Base-by-base conservation (phyloP, 2,888 invertebrate genomes). In the Apotomis betuletana region DNA sequence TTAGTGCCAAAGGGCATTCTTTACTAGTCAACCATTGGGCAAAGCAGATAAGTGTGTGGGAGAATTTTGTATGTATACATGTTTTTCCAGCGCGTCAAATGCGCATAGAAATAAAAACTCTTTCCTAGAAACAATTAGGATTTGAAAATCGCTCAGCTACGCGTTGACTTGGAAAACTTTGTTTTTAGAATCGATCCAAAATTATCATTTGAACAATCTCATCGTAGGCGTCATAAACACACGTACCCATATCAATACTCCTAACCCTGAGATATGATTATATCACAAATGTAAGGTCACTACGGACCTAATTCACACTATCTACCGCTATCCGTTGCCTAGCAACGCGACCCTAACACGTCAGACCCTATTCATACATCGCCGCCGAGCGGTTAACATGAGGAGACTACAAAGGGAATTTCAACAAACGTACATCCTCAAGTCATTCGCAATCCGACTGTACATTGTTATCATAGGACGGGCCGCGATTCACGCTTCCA, bases 341-440 rank as follows among this genome's bases (percentile, higher is more conserved):
- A 62, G 61, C 69, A 71, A 71, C 61, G 27, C 27, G 27, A 41
- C 51, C 80, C 81, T 83, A 83, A 83, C 81, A 76, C 82, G 86
- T 85, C 85, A 84, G 81, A 84, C 86, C 85, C 86, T 85, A 83
- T 82, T 85, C 86, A 85, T 81, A 81, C 78, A 62, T 80, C 77
- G 76, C 80, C 76, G 77, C 78, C 79, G 81, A 82, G 76, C 76
- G 83, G 80, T 82, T 81, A 79, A 78, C 77, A 78, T 77, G 77
- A 77, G 61, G 41, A 65, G 63, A 73, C 75, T 76, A 83, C 85
- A 84, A 85, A 85, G 78, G 76, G 79, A 81, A 83, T 82, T 80
- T 75, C 49, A 59, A 69, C 69, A 70, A 67, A 71, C 71, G 58
- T 84, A 79, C 83, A 64, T 61, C 70, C 74, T 75, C 73, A 76